Evolutionary conservation across 2,888 invertebrate genomes (phyloP).

Genomic region (Parnassius smintheus): DNA sequence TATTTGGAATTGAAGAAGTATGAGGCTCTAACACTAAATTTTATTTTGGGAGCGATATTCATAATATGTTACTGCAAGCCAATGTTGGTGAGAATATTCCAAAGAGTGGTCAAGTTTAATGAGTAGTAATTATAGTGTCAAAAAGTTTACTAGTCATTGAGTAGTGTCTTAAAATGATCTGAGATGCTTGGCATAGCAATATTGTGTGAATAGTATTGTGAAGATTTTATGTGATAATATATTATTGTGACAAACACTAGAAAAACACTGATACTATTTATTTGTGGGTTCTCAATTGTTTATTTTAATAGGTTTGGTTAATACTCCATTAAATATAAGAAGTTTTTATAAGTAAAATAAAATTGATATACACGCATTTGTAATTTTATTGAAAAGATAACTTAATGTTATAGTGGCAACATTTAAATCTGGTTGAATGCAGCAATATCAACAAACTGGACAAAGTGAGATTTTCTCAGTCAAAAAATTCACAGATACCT

Average conservation of each 20-base stretch:
- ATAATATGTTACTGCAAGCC: slow-evolving; percentile 86
- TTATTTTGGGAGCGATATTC: slow-evolving; percentile 91
- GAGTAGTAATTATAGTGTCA: slow-evolving; percentile 43
- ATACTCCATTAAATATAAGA: slow-evolving; percentile 23
- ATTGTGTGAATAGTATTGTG: slow-evolving; percentile 4
- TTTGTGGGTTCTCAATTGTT: neutral
- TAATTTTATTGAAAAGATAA: slow-evolving; percentile 61
- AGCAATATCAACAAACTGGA: slow-evolving; percentile 98
- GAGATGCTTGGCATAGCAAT: neutral
- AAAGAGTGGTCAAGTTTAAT: slow-evolving; percentile 55
- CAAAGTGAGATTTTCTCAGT: slow-evolving; percentile 93
- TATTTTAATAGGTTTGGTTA: neutral
- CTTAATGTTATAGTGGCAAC: slow-evolving; percentile 50
- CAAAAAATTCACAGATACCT: slow-evolving; percentile 94
- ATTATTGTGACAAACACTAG: slow-evolving; percentile 7
- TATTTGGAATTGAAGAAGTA: slow-evolving; percentile 90
- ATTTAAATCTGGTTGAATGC: slow-evolving; percentile 98
- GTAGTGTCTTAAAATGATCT: slow-evolving; percentile 34
- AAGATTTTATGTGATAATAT: slow-evolving; percentile 5
- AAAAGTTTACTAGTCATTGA: slow-evolving; percentile 55
- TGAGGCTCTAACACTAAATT: slow-evolving; percentile 89
- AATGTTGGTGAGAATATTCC: slow-evolving; percentile 53
- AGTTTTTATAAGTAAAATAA: slow-evolving; percentile 46
- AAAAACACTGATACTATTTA: slow-evolving; percentile 4
- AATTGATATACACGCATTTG: slow-evolving; percentile 51